Conservation (phyloP, 2,113 vertebrate species). For the Microtus pennsylvanicus region DNA sequence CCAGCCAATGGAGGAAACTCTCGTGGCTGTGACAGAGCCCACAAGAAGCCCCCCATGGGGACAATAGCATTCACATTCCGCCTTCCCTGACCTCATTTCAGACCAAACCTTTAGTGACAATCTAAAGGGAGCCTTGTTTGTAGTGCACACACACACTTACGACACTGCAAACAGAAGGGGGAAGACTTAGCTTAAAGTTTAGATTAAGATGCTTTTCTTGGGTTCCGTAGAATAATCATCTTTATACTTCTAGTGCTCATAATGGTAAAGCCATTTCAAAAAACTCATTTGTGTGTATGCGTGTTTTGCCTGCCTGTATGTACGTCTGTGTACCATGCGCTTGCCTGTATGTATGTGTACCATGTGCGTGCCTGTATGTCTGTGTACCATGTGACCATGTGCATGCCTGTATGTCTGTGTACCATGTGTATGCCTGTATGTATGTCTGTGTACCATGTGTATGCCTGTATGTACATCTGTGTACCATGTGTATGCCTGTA, state of each 20-base stretch:
- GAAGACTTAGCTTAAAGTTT: neutral
- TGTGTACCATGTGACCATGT: too few relatives aligned
- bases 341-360: too few relatives aligned
- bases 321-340: too few relatives aligned
- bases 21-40: neutral
- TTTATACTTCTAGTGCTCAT: slow-evolving; percentile 5
- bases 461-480: too few relatives aligned
- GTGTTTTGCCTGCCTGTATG: neutral
- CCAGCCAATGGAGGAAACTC: neutral
- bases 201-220: slow-evolving; percentile 14
- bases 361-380: too few relatives aligned
- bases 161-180: neutral
- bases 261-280: slow-evolving; percentile 12
- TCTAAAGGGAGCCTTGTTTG: slow-evolving; percentile 51
- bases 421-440: neutral
- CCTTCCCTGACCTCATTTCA: neutral
- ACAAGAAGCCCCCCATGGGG: accelerated
- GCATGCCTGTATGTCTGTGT: neutral
- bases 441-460: too few relatives aligned
- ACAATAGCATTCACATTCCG: neutral
- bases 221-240: neutral
- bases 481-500: too few relatives aligned
- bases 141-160: neutral
- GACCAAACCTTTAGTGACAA: slow-evolving; percentile 4
- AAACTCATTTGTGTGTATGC: neutral